Base-by-base conservation (phyloP, 2,797 vertebrate species). In the Danio albolineatus region DNA sequence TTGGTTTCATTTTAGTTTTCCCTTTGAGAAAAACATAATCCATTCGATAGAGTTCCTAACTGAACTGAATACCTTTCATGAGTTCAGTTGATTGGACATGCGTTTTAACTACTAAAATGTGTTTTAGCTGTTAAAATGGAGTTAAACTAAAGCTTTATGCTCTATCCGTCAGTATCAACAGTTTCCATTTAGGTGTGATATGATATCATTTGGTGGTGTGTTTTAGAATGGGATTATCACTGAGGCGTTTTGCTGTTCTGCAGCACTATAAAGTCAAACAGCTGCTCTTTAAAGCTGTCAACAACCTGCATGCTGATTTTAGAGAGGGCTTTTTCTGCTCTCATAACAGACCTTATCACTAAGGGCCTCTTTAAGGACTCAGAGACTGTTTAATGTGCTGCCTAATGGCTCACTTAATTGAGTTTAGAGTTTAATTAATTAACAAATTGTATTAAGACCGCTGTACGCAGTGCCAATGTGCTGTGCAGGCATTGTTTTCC, bases 331-430 rank as follows among this genome's bases (percentile, higher is more conserved):
- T 74, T 64, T 79, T 28, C 56, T 70, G n/a, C 69, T 78, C 28
- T 76, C 65, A 79, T 78, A 54, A 61, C 69, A 86, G 91, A 91
- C 88, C 86, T 86, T 86, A 82, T 88, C 85, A 91, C 89, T 89
- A 92, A 89, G 85, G 87, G 87, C 84, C 85, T 90, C 85, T 90
- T 89, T 93, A 91, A 94, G 88, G 85, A 83, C 80, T 86, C 90
- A 90, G 89, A 92, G 92, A 90, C 89, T 89, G 91, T 92, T 92
- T 92, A 93, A 94, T 93, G 92, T 90, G 89, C 88, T 88, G 87
- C 89, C 89, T 94, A 94, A 94, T 95, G 92, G 90, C 86, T 89
- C 79, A 88, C 89, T 88, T 94, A 94, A 94, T 93, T 92, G 89
- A 87, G 89, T 90, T 90, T 88, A 90, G 90, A 86, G 88, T 91